These are phyloP conservation scores for Chrysemys picta DNA, from an alignment of 2,113 vertebrate genomes.

Conservation along the genomic window DNA sequence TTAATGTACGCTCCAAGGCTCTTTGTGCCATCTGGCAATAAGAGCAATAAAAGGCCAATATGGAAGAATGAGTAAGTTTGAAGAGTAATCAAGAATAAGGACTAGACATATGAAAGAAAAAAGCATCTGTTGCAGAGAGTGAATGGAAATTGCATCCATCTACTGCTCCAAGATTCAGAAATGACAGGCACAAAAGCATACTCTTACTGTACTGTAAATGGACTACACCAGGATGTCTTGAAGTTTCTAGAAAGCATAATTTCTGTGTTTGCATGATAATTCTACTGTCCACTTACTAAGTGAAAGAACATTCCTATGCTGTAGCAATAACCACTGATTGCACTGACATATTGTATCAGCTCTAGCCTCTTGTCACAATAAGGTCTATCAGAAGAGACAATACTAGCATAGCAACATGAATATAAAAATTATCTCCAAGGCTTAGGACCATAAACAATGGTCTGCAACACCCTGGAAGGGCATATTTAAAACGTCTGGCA, in stretches of 20 bases:
- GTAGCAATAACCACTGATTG: not conserved
- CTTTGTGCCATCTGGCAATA: conserved; percentile 47
- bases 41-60: conserved; percentile 46
- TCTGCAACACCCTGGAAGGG: not conserved
- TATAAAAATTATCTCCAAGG: not conserved
- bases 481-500: not conserved
- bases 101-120: not conserved
- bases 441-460: rapidly evolving
- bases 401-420: not conserved
- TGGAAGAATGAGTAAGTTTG: not conserved
- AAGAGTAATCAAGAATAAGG: conserved; percentile 46
- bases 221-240: not conserved
- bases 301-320: not conserved
- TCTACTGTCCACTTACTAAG: conserved; percentile 7
- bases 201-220: conserved; percentile 3
- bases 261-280: not conserved
- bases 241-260: not conserved
- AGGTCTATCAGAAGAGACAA: not conserved
- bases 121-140: conserved; percentile 22
- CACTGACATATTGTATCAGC: rapidly evolving
- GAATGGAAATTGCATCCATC: conserved; percentile 11
- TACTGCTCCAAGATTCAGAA: not conserved
- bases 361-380: not conserved
- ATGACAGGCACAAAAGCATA: not conserved
- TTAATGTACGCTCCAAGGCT: conserved; percentile 17